A percentile compares a stretch with the other conserved stretches of the same genome.
These are phyloP conservation scores for Lasioglossum malachurum DNA, from an alignment of 2,888 invertebrate genomes.

Conservation along the genomic window DNA sequence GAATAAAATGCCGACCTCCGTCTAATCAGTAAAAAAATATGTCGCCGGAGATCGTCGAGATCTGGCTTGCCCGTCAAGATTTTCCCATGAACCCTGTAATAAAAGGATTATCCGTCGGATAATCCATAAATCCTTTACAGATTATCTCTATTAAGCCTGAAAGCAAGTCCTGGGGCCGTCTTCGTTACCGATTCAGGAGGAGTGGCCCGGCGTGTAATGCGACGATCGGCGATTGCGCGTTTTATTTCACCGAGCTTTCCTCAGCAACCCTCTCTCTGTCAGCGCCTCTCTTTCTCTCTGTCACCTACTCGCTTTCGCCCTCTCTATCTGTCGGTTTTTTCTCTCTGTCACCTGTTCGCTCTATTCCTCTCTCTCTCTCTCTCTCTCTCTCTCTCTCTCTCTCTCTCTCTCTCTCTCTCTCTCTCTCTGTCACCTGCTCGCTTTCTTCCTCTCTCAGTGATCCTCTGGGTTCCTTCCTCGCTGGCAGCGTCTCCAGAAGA, in stretches of 20 bases:
- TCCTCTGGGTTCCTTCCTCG: background rate
- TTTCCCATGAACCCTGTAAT: background rate
- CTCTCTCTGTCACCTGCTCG: background rate
- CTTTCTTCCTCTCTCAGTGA: background rate
- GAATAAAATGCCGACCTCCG: background rate
- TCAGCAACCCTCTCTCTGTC: background rate
- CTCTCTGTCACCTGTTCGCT: background rate
- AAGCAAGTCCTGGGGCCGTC: constrained; percentile 14
- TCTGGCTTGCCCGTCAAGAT: constrained; percentile 24
- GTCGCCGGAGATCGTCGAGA: constrained; percentile 17
- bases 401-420: background rate
- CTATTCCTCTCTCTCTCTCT: background rate
- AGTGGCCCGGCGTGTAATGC: constrained; percentile 22
- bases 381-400: background rate
- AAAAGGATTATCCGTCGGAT: constrained; percentile 29
- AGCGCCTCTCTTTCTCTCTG: background rate
- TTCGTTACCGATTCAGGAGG: constrained; percentile 13
- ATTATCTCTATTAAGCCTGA: constrained; percentile 32
- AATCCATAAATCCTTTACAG: constrained; percentile 49
- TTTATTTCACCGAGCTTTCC: background rate
- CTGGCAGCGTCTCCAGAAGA: background rate
- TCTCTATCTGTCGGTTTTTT: background rate
- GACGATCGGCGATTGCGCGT: constrained; percentile 26
- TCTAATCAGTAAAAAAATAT: constrained; percentile 30
- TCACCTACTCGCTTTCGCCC: background rate